Evolutionary conservation across 1,140 invertebrate genomes (phyloP).

Genomic region (Drosophila funebris): DNA sequence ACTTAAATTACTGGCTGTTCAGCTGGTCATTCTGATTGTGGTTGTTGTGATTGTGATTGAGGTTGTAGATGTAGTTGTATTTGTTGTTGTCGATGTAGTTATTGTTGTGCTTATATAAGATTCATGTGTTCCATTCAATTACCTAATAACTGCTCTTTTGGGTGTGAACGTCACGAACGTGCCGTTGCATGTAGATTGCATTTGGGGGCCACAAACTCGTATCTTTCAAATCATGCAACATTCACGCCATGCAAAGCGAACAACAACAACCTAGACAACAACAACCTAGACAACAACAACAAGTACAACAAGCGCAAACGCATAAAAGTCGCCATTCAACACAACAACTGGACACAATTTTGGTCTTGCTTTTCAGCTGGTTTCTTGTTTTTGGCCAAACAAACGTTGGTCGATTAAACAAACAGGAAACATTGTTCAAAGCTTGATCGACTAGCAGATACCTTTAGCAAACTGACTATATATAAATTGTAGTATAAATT

Average conservation of each 20-base stretch:
- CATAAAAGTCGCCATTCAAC: constrained; percentile 23
- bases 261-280: constrained; percentile 18
- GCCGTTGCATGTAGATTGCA: constrained; percentile 32
- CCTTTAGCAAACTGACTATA: neutral
- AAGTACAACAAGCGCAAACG: constrained; percentile 4
- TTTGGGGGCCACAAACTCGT: constrained; percentile 15
- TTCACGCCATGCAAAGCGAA: constrained; percentile 28
- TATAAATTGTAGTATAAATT: too few species aligned
- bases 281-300: neutral
- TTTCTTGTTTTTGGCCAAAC: constrained; percentile 33
- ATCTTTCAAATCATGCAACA: constrained; percentile 43
- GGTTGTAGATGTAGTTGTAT: neutral
- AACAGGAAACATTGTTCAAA: neutral
- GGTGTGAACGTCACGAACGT: constrained; percentile 48
- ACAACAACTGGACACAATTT: constrained; percentile 39
- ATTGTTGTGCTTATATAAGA: neutral
- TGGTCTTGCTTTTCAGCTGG: constrained; percentile 29
- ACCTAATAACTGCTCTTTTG: constrained; percentile 34
- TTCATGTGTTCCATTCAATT: constrained; percentile 30
- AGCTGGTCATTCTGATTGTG: neutral
- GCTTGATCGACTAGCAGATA: constrained; percentile 4
- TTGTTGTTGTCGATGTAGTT: neutral
- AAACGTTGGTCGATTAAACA: constrained; percentile 25
- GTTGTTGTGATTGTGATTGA: neutral
- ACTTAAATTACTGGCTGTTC: neutral